Conservation (phyloP, 1,140 invertebrate genomes). For the Hestina assimilis region DNA sequence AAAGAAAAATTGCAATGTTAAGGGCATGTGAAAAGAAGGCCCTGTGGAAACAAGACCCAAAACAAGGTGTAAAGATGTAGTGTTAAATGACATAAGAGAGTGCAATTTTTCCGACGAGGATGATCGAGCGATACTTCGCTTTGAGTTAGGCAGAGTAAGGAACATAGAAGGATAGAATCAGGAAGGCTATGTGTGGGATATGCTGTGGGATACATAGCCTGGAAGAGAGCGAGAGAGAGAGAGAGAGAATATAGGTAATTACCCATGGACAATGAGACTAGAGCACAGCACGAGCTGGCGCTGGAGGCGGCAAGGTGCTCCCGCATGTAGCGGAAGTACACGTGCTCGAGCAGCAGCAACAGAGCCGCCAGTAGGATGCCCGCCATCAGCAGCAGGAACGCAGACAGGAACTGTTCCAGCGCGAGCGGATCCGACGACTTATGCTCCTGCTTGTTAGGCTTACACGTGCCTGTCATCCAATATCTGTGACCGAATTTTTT, state of each 20-base stretch:
- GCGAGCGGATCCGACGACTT: constrained; percentile 95
- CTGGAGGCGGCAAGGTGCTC: constrained; percentile 93
- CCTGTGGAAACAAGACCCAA: neutral
- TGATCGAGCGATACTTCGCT: too few relatives aligned
- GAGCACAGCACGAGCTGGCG: constrained; percentile 91
- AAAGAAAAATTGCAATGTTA: neutral
- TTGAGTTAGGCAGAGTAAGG: too few relatives aligned
- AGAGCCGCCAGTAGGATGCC: constrained; percentile 93
- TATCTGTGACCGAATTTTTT: constrained; percentile 77
- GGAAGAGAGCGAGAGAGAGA: too few relatives aligned
- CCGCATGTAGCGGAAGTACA: constrained; percentile 95
- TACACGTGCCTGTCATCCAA: constrained; percentile 98
- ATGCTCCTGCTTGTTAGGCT: constrained; percentile 93
- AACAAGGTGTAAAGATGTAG: too few relatives aligned
- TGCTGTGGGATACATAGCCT: too few relatives aligned
- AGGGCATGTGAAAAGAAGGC: neutral
- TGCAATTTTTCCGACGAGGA: too few relatives aligned
- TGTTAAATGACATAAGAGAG: too few relatives aligned
- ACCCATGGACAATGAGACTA: constrained; percentile 91
- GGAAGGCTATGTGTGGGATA: too few relatives aligned
- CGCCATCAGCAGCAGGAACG: constrained; percentile 95
- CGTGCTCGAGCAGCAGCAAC: constrained; percentile 92
- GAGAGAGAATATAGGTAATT: constrained; percentile 26
- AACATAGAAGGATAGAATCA: too few relatives aligned
- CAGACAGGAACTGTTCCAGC: constrained; percentile 97